phyloP scores from a whole-genome alignment of 1,140 invertebrate genomes.

The Ceratina japonica region DNA sequence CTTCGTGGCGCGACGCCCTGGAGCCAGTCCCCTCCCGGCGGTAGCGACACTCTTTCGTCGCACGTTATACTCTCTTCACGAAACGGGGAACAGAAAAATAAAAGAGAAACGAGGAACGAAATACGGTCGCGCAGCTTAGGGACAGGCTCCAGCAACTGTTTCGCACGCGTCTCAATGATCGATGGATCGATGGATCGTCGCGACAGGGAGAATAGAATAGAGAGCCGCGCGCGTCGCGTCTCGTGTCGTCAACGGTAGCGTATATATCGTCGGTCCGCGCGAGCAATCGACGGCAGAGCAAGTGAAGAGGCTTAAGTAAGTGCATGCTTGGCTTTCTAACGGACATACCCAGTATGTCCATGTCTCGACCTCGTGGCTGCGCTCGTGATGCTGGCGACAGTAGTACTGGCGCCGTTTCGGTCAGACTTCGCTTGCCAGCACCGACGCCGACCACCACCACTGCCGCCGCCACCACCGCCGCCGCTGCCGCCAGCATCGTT shows the following conservation, averaged over 20 bases:
- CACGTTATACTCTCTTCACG: background rate
- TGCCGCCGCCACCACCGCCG: constrained; percentile 39
- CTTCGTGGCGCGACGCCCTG: constrained; percentile 8
- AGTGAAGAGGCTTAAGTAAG: constrained; percentile 66
- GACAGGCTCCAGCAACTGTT: constrained; percentile 33
- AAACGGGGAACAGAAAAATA: background rate
- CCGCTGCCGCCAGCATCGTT: constrained; percentile 49
- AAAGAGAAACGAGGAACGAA: background rate
- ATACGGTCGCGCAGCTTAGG: background rate
- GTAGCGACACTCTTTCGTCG: background rate
- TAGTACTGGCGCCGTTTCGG: constrained; percentile 78
- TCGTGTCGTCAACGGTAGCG: background rate
- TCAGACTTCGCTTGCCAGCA: constrained; percentile 74
- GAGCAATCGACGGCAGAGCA: constrained; percentile 35
- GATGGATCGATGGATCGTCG: constrained; percentile 26
- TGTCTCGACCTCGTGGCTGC: constrained; percentile 74
- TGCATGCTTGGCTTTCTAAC: constrained; percentile 73
- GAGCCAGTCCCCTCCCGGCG: constrained; percentile 32
- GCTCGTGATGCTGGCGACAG: constrained; percentile 78
- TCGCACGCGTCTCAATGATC: background rate
- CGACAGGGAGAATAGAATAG: background rate
- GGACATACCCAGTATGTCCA: constrained; percentile 80
- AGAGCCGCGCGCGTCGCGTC: background rate
- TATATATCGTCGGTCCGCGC: background rate
- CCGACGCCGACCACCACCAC: constrained; percentile 58